phyloP scores from a whole-genome alignment of 2,797 vertebrate species.

The Periophthalmus magnuspinnatus region DNA sequence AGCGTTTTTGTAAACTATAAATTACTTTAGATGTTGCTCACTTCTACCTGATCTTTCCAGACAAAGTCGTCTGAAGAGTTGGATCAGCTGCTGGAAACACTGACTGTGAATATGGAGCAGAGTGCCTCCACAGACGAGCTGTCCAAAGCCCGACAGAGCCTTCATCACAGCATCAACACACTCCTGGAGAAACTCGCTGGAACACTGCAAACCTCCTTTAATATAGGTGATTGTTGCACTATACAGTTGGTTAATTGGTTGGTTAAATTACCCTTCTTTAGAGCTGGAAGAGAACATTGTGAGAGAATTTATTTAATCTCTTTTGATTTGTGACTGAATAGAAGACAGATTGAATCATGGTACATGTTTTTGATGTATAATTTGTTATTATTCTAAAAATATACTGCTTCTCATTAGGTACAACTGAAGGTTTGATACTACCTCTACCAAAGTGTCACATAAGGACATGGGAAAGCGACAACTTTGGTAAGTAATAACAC shows the following conservation, averaged over 20 bases:
- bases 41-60: slow-evolving; percentile 47
- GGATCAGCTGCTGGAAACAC: slow-evolving; percentile 73
- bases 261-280: neutral
- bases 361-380: neutral
- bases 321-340: neutral
- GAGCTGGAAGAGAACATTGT: neutral
- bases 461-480: slow-evolving; percentile 89
- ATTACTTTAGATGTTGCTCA: neutral
- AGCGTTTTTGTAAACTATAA: neutral
- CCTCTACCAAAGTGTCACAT: slow-evolving; percentile 86
- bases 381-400: neutral
- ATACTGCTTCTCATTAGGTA: slow-evolving; percentile 48
- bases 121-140: slow-evolving; percentile 70
- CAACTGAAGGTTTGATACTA: slow-evolving; percentile 78
- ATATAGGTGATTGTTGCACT: slow-evolving; percentile 40
- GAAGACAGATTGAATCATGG: neutral
- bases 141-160: slow-evolving; percentile 63
- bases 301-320: neutral
- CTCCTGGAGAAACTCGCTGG: slow-evolving; percentile 70
- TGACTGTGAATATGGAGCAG: slow-evolving; percentile 78
- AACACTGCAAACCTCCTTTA: slow-evolving; percentile 47
- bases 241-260: neutral
- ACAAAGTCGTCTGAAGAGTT: slow-evolving; percentile 80
- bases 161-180: slow-evolving; percentile 72
- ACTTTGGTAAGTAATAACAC: slow-evolving; percentile 84